Evolutionary conservation across 2,113 vertebrate species (phyloP).

Genomic region (Atlantisia rogersi): DNA sequence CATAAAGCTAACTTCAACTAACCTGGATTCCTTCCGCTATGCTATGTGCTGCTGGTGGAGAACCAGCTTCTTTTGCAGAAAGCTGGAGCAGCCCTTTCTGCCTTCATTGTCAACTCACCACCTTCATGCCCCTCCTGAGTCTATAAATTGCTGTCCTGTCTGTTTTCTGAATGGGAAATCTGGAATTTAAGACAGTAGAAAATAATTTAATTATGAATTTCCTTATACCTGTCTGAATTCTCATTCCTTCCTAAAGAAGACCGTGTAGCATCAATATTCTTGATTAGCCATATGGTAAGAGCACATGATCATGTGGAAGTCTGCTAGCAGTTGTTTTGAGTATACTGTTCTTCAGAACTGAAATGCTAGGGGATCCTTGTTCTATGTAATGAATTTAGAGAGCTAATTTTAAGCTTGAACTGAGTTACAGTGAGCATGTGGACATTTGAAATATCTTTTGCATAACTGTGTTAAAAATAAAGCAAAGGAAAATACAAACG

Average conservation of each 20-base stretch:
- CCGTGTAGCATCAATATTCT: not conserved
- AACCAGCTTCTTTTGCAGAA: not conserved
- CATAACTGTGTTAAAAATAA: not conserved
- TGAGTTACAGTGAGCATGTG: not conserved
- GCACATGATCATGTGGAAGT: not conserved
- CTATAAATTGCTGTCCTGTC: not conserved
- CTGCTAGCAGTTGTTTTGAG: not conserved
- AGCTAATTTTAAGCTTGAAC: not conserved
- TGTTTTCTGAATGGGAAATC: not conserved
- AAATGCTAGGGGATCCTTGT: not conserved
- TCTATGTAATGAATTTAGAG: not conserved
- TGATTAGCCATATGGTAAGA: not conserved
- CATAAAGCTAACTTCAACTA: not conserved
- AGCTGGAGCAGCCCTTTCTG: not conserved
- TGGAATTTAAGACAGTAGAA: not conserved
- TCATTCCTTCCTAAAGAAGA: not conserved
- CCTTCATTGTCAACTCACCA: not conserved
- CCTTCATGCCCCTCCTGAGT: not conserved
- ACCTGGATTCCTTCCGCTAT: not conserved
- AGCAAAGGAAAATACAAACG: not conserved
- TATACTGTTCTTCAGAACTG: not conserved
- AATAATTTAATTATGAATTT: not conserved
- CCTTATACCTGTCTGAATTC: not conserved
- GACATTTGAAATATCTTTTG: not conserved
- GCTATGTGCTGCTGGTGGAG: not conserved